phyloP scores from a whole-genome alignment of 2,797 vertebrate species.

The Melanogrammus aeglefinus region DNA sequence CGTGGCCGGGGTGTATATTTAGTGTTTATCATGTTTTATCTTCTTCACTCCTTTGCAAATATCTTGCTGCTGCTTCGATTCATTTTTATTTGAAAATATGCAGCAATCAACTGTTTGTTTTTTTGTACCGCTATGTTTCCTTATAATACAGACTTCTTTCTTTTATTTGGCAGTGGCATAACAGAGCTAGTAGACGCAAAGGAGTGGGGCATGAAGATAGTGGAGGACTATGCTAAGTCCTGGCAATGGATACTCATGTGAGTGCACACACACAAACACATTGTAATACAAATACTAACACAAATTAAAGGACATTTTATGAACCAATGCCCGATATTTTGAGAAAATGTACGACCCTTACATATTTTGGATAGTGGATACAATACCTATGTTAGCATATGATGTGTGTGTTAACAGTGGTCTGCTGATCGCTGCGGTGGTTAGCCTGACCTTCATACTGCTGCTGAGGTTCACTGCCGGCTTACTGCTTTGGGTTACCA shows the following conservation, averaged over 20 bases:
- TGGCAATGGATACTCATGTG: slow-evolving; percentile 57
- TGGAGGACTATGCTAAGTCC: slow-evolving; percentile 53
- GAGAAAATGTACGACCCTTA: neutral
- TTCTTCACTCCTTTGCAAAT: neutral
- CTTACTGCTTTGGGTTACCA: slow-evolving; percentile 84
- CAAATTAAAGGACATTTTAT: neutral
- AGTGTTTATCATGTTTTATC: no score
- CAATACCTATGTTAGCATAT: neutral
- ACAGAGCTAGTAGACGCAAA: slow-evolving; percentile 43
- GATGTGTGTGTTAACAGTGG: slow-evolving; percentile 68
- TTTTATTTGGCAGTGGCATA: slow-evolving; percentile 33
- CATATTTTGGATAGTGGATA: neutral
- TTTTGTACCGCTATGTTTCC: neutral
- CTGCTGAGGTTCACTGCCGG: slow-evolving; percentile 85
- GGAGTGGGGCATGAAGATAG: slow-evolving; percentile 48
- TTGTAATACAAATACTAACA: slow-evolving; percentile 2
- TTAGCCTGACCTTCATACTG: slow-evolving; percentile 85
- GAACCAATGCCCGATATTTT: neutral
- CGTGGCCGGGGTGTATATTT: no score
- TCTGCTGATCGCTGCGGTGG: slow-evolving; percentile 80
- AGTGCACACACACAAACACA: slow-evolving; percentile 20
- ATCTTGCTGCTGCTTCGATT: neutral
- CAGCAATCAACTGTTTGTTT: neutral
- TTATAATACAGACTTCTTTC: neutral
- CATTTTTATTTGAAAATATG: neutral